These are phyloP conservation scores for Triplophysa siluroides DNA, from an alignment of 2,113 vertebrate genomes.

Conservation along the genomic window DNA sequence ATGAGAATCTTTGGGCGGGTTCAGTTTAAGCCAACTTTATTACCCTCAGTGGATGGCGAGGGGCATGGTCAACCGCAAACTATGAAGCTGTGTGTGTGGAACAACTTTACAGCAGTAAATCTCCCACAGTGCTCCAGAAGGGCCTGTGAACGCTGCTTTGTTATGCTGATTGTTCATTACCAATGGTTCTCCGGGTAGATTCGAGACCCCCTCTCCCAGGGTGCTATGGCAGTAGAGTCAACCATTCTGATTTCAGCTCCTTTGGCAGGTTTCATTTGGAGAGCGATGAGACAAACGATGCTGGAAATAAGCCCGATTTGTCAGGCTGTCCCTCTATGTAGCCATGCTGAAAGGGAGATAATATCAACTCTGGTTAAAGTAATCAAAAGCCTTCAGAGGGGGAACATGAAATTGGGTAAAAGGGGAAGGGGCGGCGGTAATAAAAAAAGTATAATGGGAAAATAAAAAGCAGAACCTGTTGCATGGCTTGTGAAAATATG, in stretches of 20 bases:
- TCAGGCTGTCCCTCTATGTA: constrained; percentile 75
- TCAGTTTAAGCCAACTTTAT: neutral
- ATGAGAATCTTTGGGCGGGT: neutral
- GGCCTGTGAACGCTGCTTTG: constrained; percentile 15
- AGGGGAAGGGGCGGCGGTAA: neutral
- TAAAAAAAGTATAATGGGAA: neutral
- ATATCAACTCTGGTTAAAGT: neutral
- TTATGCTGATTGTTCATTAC: constrained; percentile 37
- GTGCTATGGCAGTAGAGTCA: constrained; percentile 23
- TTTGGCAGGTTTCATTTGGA: constrained; percentile 52
- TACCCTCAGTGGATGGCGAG: constrained; percentile 5
- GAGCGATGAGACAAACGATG: constrained; percentile 68
- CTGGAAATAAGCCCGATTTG: constrained; percentile 72
- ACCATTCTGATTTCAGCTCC: neutral
- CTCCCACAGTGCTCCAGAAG: neutral
- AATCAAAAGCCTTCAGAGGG: neutral
- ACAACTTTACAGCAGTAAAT: neutral
- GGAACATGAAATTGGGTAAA: neutral
- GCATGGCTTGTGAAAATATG: neutral
- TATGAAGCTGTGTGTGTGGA: neutral
- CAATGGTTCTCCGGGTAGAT: constrained; percentile 9
- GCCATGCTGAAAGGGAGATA: constrained; percentile 64
- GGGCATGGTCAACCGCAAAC: constrained; percentile 9
- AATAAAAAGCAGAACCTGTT: neutral
- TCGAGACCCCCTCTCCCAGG: neutral